Base-by-base conservation (phyloP, 2,797 vertebrate genomes). In the Pelochelys cantorii region DNA sequence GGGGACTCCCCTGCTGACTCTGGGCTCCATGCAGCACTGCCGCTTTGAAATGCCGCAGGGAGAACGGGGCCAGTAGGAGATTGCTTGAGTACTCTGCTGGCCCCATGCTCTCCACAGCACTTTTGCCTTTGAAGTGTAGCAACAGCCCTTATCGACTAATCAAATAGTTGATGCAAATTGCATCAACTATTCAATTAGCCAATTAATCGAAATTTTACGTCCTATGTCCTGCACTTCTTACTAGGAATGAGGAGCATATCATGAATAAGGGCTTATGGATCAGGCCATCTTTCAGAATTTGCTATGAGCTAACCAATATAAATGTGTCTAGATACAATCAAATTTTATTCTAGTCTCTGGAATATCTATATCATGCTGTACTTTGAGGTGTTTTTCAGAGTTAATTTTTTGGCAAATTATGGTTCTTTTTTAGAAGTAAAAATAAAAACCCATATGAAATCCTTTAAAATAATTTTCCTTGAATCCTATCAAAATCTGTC, bases 211-310 rank as follows among this genome's bases (percentile, higher is more conserved):
- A 48, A 48, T 48, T 42, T 48, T 48, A 48, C 8, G 42, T 48
- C 42, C 42, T 48, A 48, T 48, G 84, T 27, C 79, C 83, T 88
- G 80, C 74, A 0, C n/a, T 80, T 11, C 37, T 37, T 48, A 48
- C 23, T 48, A 25, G 71, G 68, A 83, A 14, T 17, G 11, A n/a
- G 59, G 11, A 62, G 25, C 10, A 4, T 79, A 1, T 65, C 85
- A 54, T 55, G 57, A 80, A 77, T 3, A 71, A 79, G 81, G 68
- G 10, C 5, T 87, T 71, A 31, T 68, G 84, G 85, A 85, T 90
- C 42, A 87, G 79, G 0, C 29, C 90, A 68, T 79, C 37, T 81
- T 52, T 84, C 42, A 52, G 74, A 75, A 65, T 59, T 53, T 53
- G n/a, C 60, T 71, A 34, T 17, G 37, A 25, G 74, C 23, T 57